Base-by-base conservation (phyloP, 1,140 invertebrate species). In the Aphaenogaster ashmeadi region DNA sequence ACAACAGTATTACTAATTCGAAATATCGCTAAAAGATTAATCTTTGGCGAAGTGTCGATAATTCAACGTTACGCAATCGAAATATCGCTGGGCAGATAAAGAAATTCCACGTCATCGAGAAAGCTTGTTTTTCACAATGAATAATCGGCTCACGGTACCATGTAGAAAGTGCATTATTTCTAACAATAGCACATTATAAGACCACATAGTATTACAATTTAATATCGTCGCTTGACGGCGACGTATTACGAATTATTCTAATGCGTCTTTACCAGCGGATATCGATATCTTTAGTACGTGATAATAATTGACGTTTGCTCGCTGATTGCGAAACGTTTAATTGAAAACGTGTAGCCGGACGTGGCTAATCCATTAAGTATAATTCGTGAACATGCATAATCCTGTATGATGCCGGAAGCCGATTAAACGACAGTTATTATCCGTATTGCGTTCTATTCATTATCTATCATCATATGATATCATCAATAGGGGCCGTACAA, bases 351-450 rank as follows among this genome's bases (percentile, higher is more conserved):
- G 74, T 79, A 86, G 69, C 67, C 7, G 54, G 41, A 47, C 36
- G 18, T 54, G 27, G 78, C 64, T 54, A 71, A 54, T 84, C 80
- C 69, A 84, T 84, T 75, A 84, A 74, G n/a, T 58, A 27, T 75
- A 62, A 84, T 84, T 84, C 80, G 80, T 75, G 80, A 84, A 84
- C 80, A 75, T 33, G 69, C 44, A 47, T 84, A 84, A 84, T 75
- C 54, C 69, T 60, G 69, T 56, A 47, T 3, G 69, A 84, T 62
- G 69, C 80, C 80, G 80, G 80, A 84, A 84, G 80, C 54, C 33
- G 80, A 84, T 84, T 74, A 84, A 84, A 60, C 69, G 80, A 75
- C 80, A 84, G 80, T 84, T 84, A 84, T 84, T 75, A 84, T 13
- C 69, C 2, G 44, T 38, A 36, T 18, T 54, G 56, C 56, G 27